These are phyloP conservation scores for Pachyseris speciosa DNA, from an alignment of 64 coral and sea anemone genomes.

Conservation along the genomic window DNA sequence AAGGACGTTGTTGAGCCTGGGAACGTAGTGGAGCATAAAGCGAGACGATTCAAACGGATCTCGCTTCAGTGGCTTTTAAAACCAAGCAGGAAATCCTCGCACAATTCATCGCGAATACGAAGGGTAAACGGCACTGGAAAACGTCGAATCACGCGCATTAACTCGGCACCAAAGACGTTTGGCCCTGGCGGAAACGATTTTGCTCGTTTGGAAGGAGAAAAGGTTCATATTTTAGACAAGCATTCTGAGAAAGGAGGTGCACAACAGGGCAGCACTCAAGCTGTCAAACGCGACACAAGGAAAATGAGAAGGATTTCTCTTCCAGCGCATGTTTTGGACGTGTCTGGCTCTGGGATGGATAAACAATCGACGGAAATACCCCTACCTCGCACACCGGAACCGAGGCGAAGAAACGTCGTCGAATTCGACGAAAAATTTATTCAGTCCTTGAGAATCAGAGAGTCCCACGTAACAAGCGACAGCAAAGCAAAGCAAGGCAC, in stretches of 20 bases:
- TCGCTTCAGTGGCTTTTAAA: slow-evolving; percentile 73
- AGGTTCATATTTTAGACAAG: not conserved
- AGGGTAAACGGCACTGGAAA: slow-evolving; percentile 14
- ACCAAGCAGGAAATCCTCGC: slow-evolving; percentile 30
- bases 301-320: slow-evolving; percentile 56
- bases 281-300: not conserved
- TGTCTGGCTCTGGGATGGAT: not conserved
- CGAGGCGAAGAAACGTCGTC: not conserved
- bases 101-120: slow-evolving; percentile 24
- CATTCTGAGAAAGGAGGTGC: not conserved
- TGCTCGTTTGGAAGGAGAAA: not conserved
- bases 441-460: slow-evolving; percentile 8
- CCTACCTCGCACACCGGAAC: not conserved
- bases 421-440: slow-evolving; percentile 33
- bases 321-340: slow-evolving; percentile 27
- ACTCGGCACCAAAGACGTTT: slow-evolving; percentile 85
- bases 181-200: slow-evolving; percentile 3
- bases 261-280: not conserved
- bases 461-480: not conserved
- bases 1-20: not conserved
- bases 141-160: slow-evolving; percentile 57
- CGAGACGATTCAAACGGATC: slow-evolving; percentile 52
- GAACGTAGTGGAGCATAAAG: not conserved
- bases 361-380: not conserved
- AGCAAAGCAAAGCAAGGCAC: not conserved